Evolutionary conservation across 1,140 invertebrate genomes (phyloP).

Genomic region (Dreissena rostriformis): DNA sequence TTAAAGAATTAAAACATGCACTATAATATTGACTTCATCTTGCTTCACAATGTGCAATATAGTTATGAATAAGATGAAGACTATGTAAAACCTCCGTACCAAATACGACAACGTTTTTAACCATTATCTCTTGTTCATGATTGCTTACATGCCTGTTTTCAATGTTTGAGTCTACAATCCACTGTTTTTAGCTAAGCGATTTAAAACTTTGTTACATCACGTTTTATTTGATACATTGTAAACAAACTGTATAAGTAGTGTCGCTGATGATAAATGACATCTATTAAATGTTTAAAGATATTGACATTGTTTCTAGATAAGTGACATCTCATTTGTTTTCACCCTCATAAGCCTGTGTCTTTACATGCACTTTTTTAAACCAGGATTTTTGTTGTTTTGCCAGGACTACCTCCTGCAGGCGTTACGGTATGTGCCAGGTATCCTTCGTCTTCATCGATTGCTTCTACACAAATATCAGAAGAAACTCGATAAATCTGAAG

Average conservation of each 20-base stretch:
- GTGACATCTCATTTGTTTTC: background rate
- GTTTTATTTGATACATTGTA: too few relatives aligned
- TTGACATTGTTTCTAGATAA: background rate
- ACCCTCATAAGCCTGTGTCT: background rate
- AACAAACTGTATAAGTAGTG: too few relatives aligned
- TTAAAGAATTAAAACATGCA: background rate
- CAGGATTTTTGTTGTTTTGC: background rate
- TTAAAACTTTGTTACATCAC: background rate
- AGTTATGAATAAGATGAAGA: background rate
- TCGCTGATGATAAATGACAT: background rate
- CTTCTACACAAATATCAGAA: slow-evolving; percentile 67
- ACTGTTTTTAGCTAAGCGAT: background rate
- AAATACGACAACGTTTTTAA: background rate
- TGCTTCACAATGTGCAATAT: background rate
- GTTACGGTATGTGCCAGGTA: slow-evolving; percentile 68
- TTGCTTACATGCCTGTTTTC: background rate
- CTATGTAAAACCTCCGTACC: too few relatives aligned
- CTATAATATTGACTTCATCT: background rate
- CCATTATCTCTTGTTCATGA: background rate
- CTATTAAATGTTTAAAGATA: background rate
- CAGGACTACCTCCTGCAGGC: slow-evolving; percentile 69
- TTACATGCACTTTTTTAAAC: too few relatives aligned
- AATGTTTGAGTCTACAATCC: background rate
- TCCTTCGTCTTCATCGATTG: slow-evolving; percentile 65
- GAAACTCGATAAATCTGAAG: slow-evolving; percentile 68